Conservation (phyloP, 2,113 vertebrate genomes). For the Oncorhynchus tshawytscha region DNA sequence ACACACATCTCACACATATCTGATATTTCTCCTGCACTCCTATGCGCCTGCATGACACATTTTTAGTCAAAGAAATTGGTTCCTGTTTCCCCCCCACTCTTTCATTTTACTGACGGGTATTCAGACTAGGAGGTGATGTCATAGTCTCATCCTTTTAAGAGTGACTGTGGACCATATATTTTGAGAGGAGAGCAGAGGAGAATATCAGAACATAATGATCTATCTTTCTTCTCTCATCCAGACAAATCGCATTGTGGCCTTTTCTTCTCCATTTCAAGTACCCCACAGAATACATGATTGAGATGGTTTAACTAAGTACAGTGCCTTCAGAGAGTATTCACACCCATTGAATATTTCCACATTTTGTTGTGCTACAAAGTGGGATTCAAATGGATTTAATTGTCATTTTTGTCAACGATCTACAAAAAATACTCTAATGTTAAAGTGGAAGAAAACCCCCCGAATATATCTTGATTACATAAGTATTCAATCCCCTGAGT, state of each 20-base stretch:
- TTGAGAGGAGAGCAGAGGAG: conserved; percentile 17
- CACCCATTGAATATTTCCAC: too few relatives aligned
- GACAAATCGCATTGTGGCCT: conserved; percentile 59
- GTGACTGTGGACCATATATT: not conserved
- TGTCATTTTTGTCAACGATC: too few relatives aligned
- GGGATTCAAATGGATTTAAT: too few relatives aligned
- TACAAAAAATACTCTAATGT: too few relatives aligned
- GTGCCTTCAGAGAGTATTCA: too few relatives aligned
- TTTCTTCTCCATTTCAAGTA: conserved; percentile 34
- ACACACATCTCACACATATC: too few relatives aligned
- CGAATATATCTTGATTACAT: too few relatives aligned
- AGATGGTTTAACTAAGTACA: too few relatives aligned
- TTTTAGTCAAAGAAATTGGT: conserved; percentile 79
- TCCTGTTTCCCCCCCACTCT: conserved; percentile 51
- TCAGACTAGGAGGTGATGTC: conserved; percentile 45
- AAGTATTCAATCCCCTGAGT: too few relatives aligned
- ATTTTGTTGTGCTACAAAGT: too few relatives aligned
- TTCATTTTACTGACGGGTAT: conserved; percentile 59
- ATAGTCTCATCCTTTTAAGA: not conserved
- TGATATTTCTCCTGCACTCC: conserved; percentile 44
- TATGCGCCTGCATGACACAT: conserved; percentile 64
- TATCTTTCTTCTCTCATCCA: conserved; percentile 35
- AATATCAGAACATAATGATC: conserved; percentile 55
- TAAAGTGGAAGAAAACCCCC: too few relatives aligned
- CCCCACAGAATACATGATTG: not conserved